Percentiles rank a stretch among this genome's conserved stretches.
These are phyloP conservation scores for Meloe dianella DNA, from an alignment of 2,888 invertebrate species.

Conservation along the genomic window DNA sequence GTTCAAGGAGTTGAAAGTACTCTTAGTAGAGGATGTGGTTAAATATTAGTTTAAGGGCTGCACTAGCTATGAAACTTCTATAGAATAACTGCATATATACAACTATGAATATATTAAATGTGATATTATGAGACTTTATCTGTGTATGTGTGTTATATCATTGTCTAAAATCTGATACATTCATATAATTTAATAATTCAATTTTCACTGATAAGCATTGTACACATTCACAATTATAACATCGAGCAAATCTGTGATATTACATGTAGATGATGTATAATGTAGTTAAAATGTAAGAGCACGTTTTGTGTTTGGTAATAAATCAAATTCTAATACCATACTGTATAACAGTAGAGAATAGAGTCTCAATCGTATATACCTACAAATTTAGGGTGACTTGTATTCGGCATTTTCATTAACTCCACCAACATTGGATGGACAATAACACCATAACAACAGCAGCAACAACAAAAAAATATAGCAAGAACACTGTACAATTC, in stretches of 20 bases:
- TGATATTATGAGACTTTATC: not conserved
- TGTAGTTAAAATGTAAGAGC: constrained; percentile 1
- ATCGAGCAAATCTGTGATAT: not conserved
- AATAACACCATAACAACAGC: not conserved
- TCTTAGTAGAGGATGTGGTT: not conserved
- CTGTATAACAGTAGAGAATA: not conserved
- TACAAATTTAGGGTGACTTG: not conserved
- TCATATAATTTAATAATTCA: constrained; percentile 1
- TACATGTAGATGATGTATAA: not conserved
- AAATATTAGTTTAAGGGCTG: constrained; percentile 3
- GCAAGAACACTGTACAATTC: not conserved
- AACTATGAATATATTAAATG: not conserved
- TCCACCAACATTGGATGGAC: not conserved
- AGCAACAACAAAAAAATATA: not conserved
- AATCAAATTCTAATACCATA: not conserved
- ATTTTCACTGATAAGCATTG: constrained; percentile 5
- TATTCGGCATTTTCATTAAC: constrained; percentile 4
- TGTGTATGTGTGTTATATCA: not conserved
- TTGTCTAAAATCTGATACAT: constrained; percentile 5
- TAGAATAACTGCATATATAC: not conserved
- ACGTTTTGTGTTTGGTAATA: constrained; percentile 1
- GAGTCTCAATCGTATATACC: not conserved
- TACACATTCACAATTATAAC: constrained; percentile 8
- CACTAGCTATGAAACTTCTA: constrained; percentile 7
- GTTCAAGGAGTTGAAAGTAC: constrained; percentile 10